These are phyloP conservation scores for Smithornis capensis DNA, from an alignment of 2,113 vertebrate species.

Conservation along the genomic window DNA sequence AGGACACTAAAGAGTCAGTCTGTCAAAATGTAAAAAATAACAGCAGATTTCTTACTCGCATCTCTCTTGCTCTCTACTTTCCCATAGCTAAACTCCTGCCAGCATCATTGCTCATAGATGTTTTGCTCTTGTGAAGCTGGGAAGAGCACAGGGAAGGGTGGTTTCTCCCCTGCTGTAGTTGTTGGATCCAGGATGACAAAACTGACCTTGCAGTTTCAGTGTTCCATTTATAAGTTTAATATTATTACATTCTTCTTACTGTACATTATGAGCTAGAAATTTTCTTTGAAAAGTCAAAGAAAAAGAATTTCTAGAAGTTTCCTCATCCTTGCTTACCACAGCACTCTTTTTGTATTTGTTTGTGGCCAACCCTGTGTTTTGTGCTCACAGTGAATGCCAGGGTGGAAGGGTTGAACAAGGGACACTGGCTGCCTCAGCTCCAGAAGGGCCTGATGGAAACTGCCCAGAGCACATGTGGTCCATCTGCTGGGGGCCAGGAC, in stretches of 20 bases:
- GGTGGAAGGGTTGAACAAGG: accelerated
- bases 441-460: neutral
- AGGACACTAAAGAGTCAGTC: neutral
- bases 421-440: neutral
- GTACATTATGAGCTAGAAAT: neutral
- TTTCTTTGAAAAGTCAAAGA: neutral
- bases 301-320: neutral
- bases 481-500: neutral
- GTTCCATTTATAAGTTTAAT: neutral
- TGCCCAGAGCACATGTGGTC: neutral
- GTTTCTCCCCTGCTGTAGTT: neutral
- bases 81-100: neutral
- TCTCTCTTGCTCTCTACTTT: neutral
- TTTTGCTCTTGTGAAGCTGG: neutral
- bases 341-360: neutral
- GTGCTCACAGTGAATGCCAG: neutral
- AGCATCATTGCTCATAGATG: neutral
- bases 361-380: neutral
- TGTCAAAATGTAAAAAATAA: neutral
- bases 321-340: neutral
- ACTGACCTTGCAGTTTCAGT: neutral
- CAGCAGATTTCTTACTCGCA: neutral
- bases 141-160: neutral
- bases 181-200: neutral
- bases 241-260: neutral